These are phyloP conservation scores for Papilio elwesi DNA, from an alignment of 2,888 invertebrate species.

Conservation along the genomic window DNA sequence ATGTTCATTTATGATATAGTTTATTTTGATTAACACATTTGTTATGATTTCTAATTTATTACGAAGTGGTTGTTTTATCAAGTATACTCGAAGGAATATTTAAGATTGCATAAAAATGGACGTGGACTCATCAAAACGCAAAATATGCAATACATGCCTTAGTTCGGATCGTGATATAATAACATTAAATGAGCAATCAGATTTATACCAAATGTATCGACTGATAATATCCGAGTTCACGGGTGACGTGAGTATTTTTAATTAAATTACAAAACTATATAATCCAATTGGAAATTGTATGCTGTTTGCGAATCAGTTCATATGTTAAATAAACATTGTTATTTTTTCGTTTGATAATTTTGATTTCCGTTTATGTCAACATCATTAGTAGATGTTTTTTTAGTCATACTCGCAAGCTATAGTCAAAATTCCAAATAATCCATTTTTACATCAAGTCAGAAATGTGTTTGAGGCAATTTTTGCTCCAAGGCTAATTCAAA, in stretches of 20 bases:
- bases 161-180: slow-evolving; percentile 72
- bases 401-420: too few relatives aligned
- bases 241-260: slow-evolving; percentile 69
- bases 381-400: too few relatives aligned
- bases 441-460: too few relatives aligned
- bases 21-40: slow-evolving; percentile 79
- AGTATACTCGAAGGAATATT: slow-evolving; percentile 42
- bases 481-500: not conserved
- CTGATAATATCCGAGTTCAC: slow-evolving; percentile 76
- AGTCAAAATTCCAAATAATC: too few relatives aligned
- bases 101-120: slow-evolving; percentile 62
- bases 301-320: not conserved
- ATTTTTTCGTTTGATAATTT: too few relatives aligned
- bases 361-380: too few relatives aligned
- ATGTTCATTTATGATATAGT: slow-evolving; percentile 67
- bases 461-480: not conserved
- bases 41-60: slow-evolving; percentile 73
- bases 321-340: too few relatives aligned
- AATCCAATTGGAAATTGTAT: not conserved
- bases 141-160: slow-evolving; percentile 70
- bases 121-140: slow-evolving; percentile 64
- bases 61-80: slow-evolving; percentile 46
- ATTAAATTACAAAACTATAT: slow-evolving; percentile 42
- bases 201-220: slow-evolving; percentile 69
- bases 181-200: slow-evolving; percentile 59